Percentiles rank a stretch among this genome's conserved stretches.
phyloP scores from a whole-genome alignment of 2,888 invertebrate species.

The Masnerella sp. region DNA sequence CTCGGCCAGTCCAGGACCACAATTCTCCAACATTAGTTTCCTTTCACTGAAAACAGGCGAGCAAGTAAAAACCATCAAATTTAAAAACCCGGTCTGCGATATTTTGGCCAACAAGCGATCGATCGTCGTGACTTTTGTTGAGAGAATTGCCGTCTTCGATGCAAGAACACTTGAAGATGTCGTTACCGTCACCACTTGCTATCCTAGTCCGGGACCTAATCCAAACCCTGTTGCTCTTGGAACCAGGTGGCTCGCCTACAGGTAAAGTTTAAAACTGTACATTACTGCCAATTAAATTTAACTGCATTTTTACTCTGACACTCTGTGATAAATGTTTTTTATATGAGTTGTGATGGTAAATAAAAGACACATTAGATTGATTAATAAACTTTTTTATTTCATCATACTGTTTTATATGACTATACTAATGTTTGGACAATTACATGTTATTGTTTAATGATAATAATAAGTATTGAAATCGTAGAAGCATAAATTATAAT shows the following conservation, averaged over 20 bases:
- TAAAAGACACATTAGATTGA: no score
- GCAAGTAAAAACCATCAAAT: conserved; percentile 92
- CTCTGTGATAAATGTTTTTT: no score
- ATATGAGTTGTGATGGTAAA: no score
- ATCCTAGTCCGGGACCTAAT: conserved; percentile 88
- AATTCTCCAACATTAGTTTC: conserved; percentile 89
- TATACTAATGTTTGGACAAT: no score
- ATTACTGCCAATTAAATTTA: no score
- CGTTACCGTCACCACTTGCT: conserved; percentile 92
- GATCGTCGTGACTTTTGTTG: conserved; percentile 91
- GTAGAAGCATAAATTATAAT: no score
- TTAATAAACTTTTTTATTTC: no score
- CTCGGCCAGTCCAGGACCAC: conserved; percentile 86
- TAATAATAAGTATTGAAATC: no score
- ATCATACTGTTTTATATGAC: no score
- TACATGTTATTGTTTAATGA: no score
- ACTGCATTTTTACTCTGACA: no score
- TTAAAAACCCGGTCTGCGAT: conserved; percentile 93
- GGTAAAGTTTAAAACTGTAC: conserved; percentile 60
- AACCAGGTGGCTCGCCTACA: conserved; percentile 88
- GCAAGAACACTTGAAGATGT: conserved; percentile 92
- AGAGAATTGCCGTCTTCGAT: conserved; percentile 94
- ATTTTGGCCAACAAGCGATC: conserved; percentile 93
- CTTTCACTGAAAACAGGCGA: conserved; percentile 90
- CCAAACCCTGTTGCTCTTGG: conserved; percentile 93